These are phyloP conservation scores for Poecilia latipinna DNA, from an alignment of 2,113 vertebrate genomes.

Conservation along the genomic window DNA sequence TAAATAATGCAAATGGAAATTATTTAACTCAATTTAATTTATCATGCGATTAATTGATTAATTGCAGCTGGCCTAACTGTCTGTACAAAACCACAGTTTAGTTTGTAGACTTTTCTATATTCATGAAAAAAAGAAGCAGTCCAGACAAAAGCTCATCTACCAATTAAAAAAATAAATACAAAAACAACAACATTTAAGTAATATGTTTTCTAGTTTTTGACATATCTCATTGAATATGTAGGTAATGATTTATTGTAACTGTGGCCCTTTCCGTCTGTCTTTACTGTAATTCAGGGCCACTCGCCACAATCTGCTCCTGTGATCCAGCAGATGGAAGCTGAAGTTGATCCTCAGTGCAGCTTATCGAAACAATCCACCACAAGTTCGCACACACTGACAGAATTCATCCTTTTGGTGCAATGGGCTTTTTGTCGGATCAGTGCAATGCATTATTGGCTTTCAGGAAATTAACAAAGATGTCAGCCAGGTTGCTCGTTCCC, in stretches of 20 bases:
- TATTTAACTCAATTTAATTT: no score
- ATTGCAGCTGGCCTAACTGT: no score
- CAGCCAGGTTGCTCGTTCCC: neutral
- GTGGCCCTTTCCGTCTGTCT: neutral
- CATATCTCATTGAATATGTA: neutral
- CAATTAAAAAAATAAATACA: neutral
- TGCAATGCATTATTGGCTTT: conserved; percentile 5
- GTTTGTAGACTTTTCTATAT: no score
- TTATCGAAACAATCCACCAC: neutral
- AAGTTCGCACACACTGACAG: conserved; percentile 2
- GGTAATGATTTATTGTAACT: neutral
- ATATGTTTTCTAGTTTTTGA: neutral
- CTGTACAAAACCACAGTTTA: no score
- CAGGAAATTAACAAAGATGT: neutral
- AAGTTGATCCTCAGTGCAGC: conserved; percentile 3
- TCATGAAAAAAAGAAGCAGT: neutral
- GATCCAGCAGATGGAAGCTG: conserved; percentile 8
- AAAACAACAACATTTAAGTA: neutral
- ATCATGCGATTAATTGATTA: no score
- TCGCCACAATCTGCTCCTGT: neutral
- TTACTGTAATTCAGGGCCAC: neutral
- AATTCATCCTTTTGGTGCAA: neutral
- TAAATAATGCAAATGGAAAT: no score
- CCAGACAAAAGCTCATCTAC: neutral
- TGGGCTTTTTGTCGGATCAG: conserved; percentile 1